Conservation (phyloP, 2,888 invertebrate species). For the Plagodis pulveraria region DNA sequence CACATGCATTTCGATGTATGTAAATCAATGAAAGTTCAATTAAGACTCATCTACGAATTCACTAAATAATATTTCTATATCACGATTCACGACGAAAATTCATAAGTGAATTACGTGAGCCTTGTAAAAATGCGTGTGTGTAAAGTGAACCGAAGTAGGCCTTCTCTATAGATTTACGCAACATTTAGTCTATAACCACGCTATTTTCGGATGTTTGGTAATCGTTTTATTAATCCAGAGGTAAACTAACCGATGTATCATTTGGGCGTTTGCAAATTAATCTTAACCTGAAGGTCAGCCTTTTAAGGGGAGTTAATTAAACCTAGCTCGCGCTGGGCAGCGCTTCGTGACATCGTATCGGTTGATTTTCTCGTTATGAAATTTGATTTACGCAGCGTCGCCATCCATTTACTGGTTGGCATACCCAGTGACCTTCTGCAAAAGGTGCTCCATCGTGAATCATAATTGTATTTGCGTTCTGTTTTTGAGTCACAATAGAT, state of each 20-base stretch:
- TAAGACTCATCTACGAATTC: too few relatives aligned
- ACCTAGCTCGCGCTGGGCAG: constrained; percentile 58
- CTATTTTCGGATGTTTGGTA: constrained; percentile 18
- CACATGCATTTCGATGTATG: too few relatives aligned
- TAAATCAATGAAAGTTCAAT: too few relatives aligned
- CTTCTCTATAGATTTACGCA: background rate
- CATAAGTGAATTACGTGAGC: too few relatives aligned
- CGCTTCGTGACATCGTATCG: constrained; percentile 21
- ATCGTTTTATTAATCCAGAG: constrained; percentile 30
- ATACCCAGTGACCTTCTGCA: constrained; percentile 64
- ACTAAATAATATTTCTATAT: too few relatives aligned
- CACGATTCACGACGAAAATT: too few relatives aligned
- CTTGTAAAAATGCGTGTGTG: background rate
- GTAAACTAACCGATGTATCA: constrained; percentile 35
- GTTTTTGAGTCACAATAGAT: constrained; percentile 60
- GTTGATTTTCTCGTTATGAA: constrained; percentile 61
- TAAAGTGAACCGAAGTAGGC: background rate
- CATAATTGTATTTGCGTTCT: constrained; percentile 60
- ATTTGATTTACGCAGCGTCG: constrained; percentile 65
- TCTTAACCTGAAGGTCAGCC: constrained; percentile 59
- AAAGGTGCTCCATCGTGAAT: constrained; percentile 65
- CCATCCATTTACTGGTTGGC: constrained; percentile 5
- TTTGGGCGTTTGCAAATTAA: constrained; percentile 60
- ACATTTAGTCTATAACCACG: background rate
- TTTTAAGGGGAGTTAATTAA: constrained; percentile 71